Conservation (phyloP, 2,888 invertebrate species). For the Digitonthophagus gazella region DNA sequence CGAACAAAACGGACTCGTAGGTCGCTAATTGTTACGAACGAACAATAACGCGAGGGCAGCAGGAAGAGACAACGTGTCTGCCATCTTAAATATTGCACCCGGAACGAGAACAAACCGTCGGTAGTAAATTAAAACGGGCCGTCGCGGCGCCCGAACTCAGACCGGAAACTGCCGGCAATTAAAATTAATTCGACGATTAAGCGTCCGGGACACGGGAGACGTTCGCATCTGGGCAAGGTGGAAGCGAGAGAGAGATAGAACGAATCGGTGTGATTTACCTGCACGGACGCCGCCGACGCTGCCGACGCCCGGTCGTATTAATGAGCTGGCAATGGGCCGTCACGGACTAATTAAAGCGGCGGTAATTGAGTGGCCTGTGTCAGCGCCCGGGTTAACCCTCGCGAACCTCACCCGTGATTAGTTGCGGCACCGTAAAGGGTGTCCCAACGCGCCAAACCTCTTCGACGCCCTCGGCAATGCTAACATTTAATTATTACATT, state of each 20-base stretch:
- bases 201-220: conserved; percentile 41
- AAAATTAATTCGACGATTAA: conserved; percentile 49
- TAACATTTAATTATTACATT: background rate
- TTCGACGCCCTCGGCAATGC: background rate
- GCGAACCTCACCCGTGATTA: conserved; percentile 2
- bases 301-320: conserved; percentile 41
- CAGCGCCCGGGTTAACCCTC: conserved; percentile 48
- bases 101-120: background rate
- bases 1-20: too few relatives aligned
- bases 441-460: background rate
- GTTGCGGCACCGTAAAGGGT: conserved; percentile 6
- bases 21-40: too few relatives aligned
- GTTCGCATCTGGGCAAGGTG: conserved; percentile 29
- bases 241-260: conserved; percentile 29
- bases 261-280: conserved; percentile 49
- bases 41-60: too few relatives aligned
- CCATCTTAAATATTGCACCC: background rate
- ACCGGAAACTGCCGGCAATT: conserved; percentile 34
- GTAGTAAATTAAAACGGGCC: background rate
- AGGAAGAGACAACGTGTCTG: too few relatives aligned
- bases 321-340: conserved; percentile 52
- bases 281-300: conserved; percentile 40
- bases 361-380: conserved; percentile 52
- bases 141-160: background rate
- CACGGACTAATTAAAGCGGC: conserved; percentile 51